phyloP scores from a whole-genome alignment of 2,797 vertebrate genomes.

The Peromyscus nudipes region DNA sequence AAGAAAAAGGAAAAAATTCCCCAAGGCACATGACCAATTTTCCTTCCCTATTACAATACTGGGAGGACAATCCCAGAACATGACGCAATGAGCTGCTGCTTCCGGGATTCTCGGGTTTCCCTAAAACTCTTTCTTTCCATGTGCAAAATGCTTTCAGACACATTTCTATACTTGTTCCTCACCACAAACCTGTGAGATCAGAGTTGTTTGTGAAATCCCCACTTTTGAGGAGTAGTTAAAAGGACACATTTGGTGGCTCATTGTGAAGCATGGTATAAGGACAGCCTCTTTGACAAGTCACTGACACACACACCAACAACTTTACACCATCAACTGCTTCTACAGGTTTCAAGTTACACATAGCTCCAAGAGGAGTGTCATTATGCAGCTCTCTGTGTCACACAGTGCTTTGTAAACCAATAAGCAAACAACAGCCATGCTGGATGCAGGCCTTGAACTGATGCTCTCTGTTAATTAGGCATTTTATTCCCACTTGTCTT shows the following conservation, averaged over 20 bases:
- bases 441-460: neutral
- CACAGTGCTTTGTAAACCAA: conserved; percentile 1
- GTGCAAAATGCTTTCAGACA: neutral
- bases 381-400: neutral
- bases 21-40: neutral
- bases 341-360: neutral
- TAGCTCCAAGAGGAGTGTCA: neutral
- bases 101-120: neutral
- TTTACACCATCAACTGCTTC: neutral
- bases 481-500: conserved; percentile 35
- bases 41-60: neutral
- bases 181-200: neutral
- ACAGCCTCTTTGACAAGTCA: neutral
- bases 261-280: neutral
- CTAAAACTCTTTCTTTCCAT: neutral
- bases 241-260: neutral
- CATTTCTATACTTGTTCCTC: conserved; percentile 16
- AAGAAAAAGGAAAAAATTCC: neutral
- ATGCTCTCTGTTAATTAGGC: conserved; percentile 10
- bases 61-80: neutral
- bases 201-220: conserved; percentile 20
- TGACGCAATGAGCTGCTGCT: neutral
- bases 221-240: conserved; percentile 45
- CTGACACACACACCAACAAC: neutral
- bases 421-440: neutral